phyloP scores from a whole-genome alignment of 2,888 invertebrate genomes.

The Exocentrus adspersus region DNA sequence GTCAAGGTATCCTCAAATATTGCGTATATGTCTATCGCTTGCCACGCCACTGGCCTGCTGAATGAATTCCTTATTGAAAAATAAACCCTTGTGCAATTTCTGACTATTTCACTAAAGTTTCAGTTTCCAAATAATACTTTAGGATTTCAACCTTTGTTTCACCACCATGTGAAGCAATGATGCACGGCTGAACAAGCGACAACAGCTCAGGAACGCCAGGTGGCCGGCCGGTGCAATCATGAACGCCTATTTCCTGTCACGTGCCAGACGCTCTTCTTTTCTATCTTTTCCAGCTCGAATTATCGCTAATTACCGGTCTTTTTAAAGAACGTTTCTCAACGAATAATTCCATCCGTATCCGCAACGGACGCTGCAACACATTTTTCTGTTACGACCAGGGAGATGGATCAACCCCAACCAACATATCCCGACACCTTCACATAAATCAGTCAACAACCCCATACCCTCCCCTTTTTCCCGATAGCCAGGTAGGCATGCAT shows the following conservation, averaged over 20 bases:
- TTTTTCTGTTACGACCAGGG: no score
- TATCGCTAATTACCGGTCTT: slow-evolving; percentile 24
- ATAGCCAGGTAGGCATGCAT: neutral
- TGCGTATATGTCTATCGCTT: neutral
- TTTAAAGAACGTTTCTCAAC: no score
- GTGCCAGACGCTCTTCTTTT: slow-evolving; percentile 40
- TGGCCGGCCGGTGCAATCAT: slow-evolving; percentile 42
- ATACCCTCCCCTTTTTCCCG: neutral
- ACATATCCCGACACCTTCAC: neutral
- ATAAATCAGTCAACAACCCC: neutral
- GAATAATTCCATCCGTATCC: no score
- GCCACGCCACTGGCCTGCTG: no score
- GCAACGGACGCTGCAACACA: no score
- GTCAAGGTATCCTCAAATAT: no score
- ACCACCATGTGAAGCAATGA: neutral
- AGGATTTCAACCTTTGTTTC: neutral
- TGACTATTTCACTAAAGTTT: no score
- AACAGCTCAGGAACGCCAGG: slow-evolving; percentile 31
- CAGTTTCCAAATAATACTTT: no score
- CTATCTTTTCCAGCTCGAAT: slow-evolving; percentile 19
- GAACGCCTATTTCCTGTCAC: slow-evolving; percentile 43
- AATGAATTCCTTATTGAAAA: no score
- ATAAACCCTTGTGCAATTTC: no score
- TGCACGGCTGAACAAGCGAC: slow-evolving; percentile 2
- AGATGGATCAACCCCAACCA: neutral